Base-by-base conservation (phyloP, 2,113 vertebrate genomes). In the Damaliscus lunatus region DNA sequence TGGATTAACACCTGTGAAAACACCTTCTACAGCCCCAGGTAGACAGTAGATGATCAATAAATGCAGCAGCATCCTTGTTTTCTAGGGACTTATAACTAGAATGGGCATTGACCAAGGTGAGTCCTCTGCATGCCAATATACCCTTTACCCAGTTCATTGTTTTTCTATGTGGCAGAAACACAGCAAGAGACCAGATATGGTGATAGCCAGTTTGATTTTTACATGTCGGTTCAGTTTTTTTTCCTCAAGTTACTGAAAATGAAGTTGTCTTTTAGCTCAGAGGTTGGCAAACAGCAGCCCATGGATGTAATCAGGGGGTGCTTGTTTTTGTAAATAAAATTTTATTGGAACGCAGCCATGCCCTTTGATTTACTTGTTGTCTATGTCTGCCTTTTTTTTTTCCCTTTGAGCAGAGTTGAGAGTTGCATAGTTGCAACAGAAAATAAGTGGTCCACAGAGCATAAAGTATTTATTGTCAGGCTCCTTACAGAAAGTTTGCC, bases 171-270 rank as follows among this genome's bases (percentile, higher is more conserved):
- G 57, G 13, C 16, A 60, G 40, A 62, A 81, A 83, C 71, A 74
- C 27, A 91, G 4, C 3, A 25, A 95, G 33, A 93, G 74, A 88
- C 33, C 46, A 83, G 43, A 88, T 78, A 5, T 93, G 5, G 27
- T 84, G 52, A 84, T 74, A 78, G 29, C 43, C 40, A 91, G 3
- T 91, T 96, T 91, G 60, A 85, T 62, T 96, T 97, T 91, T 88
- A 80, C 5, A 62, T 36, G 43, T 74, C 23, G 16, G 84, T 53
- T 19, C 82, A 93, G 21, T 74, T 48, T 95, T 88, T 97, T 81
- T 29, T 31, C 50, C 50, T 81, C 71, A 94, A 78, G 29, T n/a
- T 87, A 84, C 89, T 85, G n/a, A 88, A 92, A 87, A 55, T 40
- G 23, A 91, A 90, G 59, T n/a, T 64, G 48, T 81, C 29, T 95